phyloP scores from a whole-genome alignment of 1,140 invertebrate species.

The Nephila pilipes region DNA sequence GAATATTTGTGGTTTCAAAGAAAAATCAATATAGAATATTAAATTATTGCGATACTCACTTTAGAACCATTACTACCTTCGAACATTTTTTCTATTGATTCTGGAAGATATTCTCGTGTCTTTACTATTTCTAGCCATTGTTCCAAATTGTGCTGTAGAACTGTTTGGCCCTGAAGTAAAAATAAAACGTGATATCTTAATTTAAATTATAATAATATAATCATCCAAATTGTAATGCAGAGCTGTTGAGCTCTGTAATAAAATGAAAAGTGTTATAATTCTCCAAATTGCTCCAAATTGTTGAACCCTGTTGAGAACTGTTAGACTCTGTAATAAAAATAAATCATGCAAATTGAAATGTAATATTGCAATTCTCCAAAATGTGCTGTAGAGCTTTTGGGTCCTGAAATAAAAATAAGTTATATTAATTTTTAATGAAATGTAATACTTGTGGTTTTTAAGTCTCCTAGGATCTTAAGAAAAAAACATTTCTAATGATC shows the following conservation, averaged over 20 bases:
- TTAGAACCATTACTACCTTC: constrained; percentile 83
- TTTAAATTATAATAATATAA: too few species aligned
- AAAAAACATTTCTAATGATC: too few species aligned
- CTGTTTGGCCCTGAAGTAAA: constrained; percentile 75
- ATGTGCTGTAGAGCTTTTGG: constrained; percentile 86
- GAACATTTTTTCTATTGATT: constrained; percentile 90
- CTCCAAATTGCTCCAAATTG: too few species aligned
- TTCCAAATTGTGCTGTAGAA: constrained; percentile 89
- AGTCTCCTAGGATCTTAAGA: too few species aligned
- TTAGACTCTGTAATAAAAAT: too few species aligned
- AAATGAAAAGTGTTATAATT: too few species aligned
- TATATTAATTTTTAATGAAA: not conserved
- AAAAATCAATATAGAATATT: too few species aligned
- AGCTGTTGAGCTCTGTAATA: not conserved
- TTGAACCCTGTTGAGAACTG: too few species aligned
- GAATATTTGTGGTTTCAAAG: too few species aligned
- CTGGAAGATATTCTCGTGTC: constrained; percentile 91
- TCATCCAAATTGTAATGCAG: not conserved
- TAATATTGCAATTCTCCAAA: constrained; percentile 93
- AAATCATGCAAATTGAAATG: too few species aligned
- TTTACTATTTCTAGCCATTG: constrained; percentile 93
- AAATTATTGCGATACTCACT: not conserved
- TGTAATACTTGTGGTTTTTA: too few species aligned
- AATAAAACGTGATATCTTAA: not conserved
- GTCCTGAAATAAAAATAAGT: constrained; percentile 69